Evolutionary conservation across 2,113 vertebrate genomes (phyloP).

Genomic region (Xyliphius kryptos): DNA sequence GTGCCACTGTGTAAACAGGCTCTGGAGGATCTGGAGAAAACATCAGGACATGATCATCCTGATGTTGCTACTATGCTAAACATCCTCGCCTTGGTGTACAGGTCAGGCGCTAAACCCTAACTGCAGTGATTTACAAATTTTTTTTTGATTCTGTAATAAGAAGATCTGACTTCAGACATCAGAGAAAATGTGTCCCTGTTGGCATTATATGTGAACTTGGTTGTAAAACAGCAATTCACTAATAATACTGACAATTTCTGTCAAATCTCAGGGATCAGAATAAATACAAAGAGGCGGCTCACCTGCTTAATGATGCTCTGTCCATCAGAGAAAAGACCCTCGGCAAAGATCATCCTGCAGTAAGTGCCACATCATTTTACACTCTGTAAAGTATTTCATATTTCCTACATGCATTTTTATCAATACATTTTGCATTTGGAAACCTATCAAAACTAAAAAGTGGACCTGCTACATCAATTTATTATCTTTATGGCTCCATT

Average conservation of each 20-base stretch:
- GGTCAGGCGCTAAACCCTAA: conserved; percentile 56
- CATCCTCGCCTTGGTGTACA: conserved; percentile 91
- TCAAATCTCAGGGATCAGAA: conserved; percentile 84
- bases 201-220: too few species aligned
- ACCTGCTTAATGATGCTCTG: conserved; percentile 92
- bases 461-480: too few species aligned
- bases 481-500: too few species aligned
- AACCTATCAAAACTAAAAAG: too few species aligned
- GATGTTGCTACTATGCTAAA: conserved; percentile 58
- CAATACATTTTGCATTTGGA: background rate
- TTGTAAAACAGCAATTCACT: too few species aligned
- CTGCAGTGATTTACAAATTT: background rate
- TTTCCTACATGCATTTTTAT: background rate
- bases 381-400: background rate
- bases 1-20: conserved; percentile 97
- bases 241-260: conserved; percentile 15
- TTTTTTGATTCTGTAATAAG: background rate
- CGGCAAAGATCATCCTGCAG: conserved; percentile 94
- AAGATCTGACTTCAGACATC: too few species aligned
- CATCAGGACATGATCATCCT: too few species aligned
- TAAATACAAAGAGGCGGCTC: conserved; percentile 97
- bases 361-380: conserved; percentile 59
- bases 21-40: conserved; percentile 63
- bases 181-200: too few species aligned
- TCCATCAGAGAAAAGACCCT: conserved; percentile 95